Evolutionary conservation across 2,113 vertebrate genomes (phyloP).

Genomic region (Panurus biarmicus): DNA sequence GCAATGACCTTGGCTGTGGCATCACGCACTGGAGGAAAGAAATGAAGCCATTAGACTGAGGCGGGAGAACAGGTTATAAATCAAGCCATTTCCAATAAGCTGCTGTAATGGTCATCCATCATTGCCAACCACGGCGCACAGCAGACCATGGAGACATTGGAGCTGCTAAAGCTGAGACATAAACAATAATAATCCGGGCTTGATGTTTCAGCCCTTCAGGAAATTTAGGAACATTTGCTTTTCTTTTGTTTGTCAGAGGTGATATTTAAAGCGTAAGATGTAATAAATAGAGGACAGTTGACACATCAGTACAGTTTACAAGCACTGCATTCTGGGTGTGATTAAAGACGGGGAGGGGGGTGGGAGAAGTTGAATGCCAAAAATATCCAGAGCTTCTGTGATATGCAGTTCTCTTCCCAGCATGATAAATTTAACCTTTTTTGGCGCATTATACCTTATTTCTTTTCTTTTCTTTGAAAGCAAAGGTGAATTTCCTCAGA

Average conservation of each 20-base stretch:
- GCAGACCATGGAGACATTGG: conserved; percentile 86
- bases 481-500: conserved; percentile 5
- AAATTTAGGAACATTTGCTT: conserved; percentile 85
- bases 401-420: conserved; percentile 46
- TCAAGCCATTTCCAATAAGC: conserved; percentile 99
- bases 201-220: conserved; percentile 86
- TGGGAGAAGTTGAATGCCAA: conserved; percentile 67
- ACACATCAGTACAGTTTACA: conserved; percentile 69
- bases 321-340: conserved; percentile 72
- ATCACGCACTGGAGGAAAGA: conserved; percentile 97
- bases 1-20: conserved; percentile 99
- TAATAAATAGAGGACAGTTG: conserved; percentile 78
- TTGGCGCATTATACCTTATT: not conserved
- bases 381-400: conserved; percentile 64
- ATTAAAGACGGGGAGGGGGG: conserved; percentile 58
- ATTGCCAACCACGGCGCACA: conserved; percentile 81
- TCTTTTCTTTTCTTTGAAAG: conserved; percentile 24
- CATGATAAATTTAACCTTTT: conserved; percentile 51
- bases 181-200: conserved; percentile 93
- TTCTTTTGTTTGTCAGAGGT: conserved; percentile 88
- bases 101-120: conserved; percentile 99
- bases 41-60: conserved; percentile 99
- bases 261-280: conserved; percentile 82
- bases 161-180: conserved; percentile 85
- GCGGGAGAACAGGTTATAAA: conserved; percentile 95